Conservation (phyloP, 2,888 invertebrate genomes). For the Pammene fasciana region DNA sequence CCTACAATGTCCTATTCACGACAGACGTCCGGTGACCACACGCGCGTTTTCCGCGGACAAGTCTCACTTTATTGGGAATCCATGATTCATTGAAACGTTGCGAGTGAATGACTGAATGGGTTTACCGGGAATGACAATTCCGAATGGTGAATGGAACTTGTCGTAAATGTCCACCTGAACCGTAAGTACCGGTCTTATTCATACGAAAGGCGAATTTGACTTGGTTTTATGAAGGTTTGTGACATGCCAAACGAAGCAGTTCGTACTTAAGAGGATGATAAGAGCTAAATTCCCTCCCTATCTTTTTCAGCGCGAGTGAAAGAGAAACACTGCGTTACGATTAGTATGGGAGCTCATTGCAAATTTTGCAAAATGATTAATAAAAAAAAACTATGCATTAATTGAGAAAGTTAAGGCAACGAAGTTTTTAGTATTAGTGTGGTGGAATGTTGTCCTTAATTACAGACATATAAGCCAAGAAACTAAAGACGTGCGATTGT, state of each 20-base stretch:
- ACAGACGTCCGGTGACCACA: conserved; percentile 69
- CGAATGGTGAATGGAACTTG: conserved; percentile 31
- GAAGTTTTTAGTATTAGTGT: no score
- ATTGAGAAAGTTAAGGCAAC: no score
- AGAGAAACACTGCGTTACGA: no score
- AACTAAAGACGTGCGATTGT: no score
- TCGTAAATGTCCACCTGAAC: conserved; percentile 27
- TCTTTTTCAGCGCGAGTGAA: no score
- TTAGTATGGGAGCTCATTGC: no score
- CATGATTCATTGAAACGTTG: conserved; percentile 65
- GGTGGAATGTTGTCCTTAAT: no score
- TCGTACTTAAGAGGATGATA: no score
- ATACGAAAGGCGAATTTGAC: background rate
- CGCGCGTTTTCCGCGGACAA: conserved; percentile 65
- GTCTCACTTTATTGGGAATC: conserved; percentile 63
- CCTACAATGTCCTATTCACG: conserved; percentile 23
- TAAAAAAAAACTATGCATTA: no score
- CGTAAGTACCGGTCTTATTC: conserved; percentile 15
- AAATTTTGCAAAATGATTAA: no score
- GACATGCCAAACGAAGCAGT: background rate
- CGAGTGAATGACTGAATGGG: conserved; percentile 48
- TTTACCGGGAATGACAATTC: conserved; percentile 48
- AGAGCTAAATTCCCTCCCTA: no score
- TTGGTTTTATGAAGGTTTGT: background rate
- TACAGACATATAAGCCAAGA: no score